These are phyloP conservation scores for Periparus ater DNA, from an alignment of 2,797 vertebrate genomes.

Conservation along the genomic window DNA sequence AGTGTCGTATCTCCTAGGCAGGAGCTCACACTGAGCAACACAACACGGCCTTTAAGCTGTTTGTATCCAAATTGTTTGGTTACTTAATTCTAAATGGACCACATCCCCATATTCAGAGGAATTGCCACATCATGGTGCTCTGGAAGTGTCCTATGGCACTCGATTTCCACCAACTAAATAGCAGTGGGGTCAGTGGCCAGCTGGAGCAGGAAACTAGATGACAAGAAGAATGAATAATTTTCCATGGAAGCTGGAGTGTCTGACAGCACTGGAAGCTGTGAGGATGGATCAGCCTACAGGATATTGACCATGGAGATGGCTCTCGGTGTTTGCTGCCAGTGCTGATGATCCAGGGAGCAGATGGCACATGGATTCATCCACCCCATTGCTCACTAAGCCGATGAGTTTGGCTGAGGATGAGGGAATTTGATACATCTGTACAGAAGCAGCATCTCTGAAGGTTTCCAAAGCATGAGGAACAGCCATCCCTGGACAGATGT, in stretches of 20 bases:
- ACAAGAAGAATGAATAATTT: not conserved
- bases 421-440: not conserved
- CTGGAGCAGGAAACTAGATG: conserved; percentile 27
- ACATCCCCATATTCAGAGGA: not conserved
- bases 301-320: not conserved
- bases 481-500: not conserved
- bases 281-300: not conserved
- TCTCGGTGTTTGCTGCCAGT: not conserved
- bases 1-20: not conserved
- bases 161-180: not conserved
- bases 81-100: not conserved
- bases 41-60: not conserved
- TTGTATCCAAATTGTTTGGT: not conserved
- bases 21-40: not conserved
- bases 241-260: not conserved
- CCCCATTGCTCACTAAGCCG: not conserved
- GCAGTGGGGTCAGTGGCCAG: conserved; percentile 14
- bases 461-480: not conserved
- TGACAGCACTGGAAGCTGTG: not conserved
- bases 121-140: not conserved
- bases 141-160: conserved; percentile 31
- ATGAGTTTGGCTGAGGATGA: not conserved
- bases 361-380: not conserved
- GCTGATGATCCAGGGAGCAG: not conserved
- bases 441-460: not conserved